phyloP scores from a whole-genome alignment of 1,140 invertebrate species.

The Drosophila prosaltans region DNA sequence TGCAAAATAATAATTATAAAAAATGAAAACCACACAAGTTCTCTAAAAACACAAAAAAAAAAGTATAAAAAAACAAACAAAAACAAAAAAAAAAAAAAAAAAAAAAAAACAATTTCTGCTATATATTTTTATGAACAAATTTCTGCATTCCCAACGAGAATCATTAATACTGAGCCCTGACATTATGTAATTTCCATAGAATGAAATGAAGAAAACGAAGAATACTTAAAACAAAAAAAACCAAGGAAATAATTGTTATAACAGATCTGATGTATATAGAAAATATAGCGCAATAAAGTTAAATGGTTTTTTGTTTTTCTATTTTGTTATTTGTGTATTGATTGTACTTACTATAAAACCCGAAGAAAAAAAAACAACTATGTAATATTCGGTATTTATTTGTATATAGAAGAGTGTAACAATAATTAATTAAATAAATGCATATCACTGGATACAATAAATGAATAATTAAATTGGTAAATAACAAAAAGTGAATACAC shows the following conservation, averaged over 20 bases:
- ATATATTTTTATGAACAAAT: constrained; percentile 10
- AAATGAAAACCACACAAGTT: neutral
- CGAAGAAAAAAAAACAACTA: neutral
- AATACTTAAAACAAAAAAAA: neutral
- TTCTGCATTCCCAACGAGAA: constrained; percentile 13
- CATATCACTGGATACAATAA: constrained; percentile 75
- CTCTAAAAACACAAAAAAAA: constrained; percentile 9
- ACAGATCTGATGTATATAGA: constrained; percentile 1
- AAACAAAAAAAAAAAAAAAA: neutral
- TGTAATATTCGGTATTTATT: constrained; percentile 7
- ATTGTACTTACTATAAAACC: neutral
- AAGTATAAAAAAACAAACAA: neutral
- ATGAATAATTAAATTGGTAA: constrained; percentile 15
- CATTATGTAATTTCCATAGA: constrained; percentile 7
- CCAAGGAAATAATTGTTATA: neutral
- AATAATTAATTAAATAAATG: constrained; percentile 69
- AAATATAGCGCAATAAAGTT: neutral
- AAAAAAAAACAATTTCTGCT: neutral
- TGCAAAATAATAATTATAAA: neutral
- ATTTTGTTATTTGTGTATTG: neutral
- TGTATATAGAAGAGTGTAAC: constrained; percentile 27
- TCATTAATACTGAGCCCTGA: constrained; percentile 4
- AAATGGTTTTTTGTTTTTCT: neutral
- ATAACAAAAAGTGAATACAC: constrained; percentile 27
- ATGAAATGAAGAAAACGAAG: neutral